Evolutionary conservation across 2,888 invertebrate genomes (phyloP).

Genomic region (Erpobdella octoculata): DNA sequence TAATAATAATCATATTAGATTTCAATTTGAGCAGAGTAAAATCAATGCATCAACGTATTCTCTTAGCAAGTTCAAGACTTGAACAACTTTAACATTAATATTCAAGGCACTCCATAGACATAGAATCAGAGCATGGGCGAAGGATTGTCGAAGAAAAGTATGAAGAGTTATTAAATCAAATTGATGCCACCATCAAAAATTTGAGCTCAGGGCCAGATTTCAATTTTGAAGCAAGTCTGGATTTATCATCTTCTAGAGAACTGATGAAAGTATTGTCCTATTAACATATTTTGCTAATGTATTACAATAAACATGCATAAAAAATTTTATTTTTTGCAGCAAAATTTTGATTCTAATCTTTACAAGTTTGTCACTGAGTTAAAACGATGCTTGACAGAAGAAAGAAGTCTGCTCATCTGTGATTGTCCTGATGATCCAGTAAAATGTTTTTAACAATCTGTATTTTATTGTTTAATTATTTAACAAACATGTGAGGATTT

Average conservation of each 20-base stretch:
- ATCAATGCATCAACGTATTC: background rate
- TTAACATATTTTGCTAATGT: background rate
- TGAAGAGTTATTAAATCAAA: conserved; percentile 9
- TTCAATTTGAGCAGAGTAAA: background rate
- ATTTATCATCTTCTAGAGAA: conserved; percentile 12
- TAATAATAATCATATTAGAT: conserved; percentile 9
- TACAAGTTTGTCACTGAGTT: conserved; percentile 18
- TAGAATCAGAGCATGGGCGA: conserved; percentile 14
- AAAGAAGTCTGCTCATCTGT: background rate
- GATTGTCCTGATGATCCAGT: conserved; percentile 6
- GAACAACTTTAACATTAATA: background rate
- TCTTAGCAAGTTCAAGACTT: background rate
- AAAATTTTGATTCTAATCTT: conserved; percentile 18
- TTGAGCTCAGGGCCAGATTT: conserved; percentile 15
- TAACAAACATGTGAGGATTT: background rate
- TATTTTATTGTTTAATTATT: background rate
- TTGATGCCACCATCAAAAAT: conserved; percentile 17
- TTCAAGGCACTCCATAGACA: conserved; percentile 6
- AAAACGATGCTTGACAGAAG: conserved; percentile 15
- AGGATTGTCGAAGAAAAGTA: conserved; percentile 15
- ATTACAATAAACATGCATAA: background rate
- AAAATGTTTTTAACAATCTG: background rate
- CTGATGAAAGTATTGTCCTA: background rate
- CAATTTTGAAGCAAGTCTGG: conserved; percentile 21
- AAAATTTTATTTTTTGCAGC: conserved; percentile 9